These are phyloP conservation scores for Dendroctonus ponderosae DNA, from an alignment of 1,140 invertebrate genomes.

Conservation along the genomic window DNA sequence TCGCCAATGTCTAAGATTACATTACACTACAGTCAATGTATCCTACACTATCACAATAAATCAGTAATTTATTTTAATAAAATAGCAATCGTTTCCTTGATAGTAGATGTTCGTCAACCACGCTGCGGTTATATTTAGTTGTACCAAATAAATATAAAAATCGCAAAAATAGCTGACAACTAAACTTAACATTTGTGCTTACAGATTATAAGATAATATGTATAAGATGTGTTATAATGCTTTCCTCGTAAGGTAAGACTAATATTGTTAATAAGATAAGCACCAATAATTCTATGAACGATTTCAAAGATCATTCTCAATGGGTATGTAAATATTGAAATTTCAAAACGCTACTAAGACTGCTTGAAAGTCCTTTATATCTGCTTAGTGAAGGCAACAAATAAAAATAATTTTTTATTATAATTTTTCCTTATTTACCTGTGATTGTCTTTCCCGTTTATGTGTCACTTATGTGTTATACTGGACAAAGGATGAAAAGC, in stretches of 20 bases:
- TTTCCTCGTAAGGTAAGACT: conserved; percentile 31
- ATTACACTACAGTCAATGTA: too few relatives aligned
- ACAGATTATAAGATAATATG: neutral
- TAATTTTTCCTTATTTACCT: neutral
- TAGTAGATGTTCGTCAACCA: too few relatives aligned
- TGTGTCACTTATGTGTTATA: too few relatives aligned
- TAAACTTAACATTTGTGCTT: conserved; percentile 2
- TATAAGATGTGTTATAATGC: conserved; percentile 26
- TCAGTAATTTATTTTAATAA: too few relatives aligned
- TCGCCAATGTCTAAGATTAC: too few relatives aligned
- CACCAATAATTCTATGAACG: conserved; percentile 33
- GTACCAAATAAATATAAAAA: too few relatives aligned
- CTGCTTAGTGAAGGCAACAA: conserved; percentile 42
- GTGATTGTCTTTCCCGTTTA: too few relatives aligned
- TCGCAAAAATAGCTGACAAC: too few relatives aligned
- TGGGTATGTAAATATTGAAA: conserved; percentile 37
- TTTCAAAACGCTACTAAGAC: conserved; percentile 41
- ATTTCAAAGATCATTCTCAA: conserved; percentile 29
- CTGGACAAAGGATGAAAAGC: too few relatives aligned
- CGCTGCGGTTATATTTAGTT: too few relatives aligned
- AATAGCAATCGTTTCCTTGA: too few relatives aligned
- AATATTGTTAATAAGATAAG: conserved; percentile 27
- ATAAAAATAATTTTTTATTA: conserved; percentile 40
- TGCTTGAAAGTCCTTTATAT: conserved; percentile 42
- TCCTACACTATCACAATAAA: too few relatives aligned